phyloP scores from a whole-genome alignment of 2,888 invertebrate genomes.

The Heteromurus nitidus region DNA sequence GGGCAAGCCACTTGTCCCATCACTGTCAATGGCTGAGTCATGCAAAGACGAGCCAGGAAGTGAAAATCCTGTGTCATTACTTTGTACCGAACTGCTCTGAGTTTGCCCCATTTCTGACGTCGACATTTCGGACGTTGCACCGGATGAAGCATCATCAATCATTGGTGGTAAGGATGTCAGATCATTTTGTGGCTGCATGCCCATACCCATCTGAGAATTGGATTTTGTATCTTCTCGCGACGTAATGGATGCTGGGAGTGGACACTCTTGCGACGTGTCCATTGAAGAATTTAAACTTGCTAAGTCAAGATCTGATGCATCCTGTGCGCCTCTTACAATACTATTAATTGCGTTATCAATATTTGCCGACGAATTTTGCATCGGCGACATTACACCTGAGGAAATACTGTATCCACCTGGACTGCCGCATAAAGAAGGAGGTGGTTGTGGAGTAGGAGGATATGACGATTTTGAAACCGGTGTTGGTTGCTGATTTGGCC shows the following conservation, averaged over 20 bases:
- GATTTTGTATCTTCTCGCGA: conserved; percentile 60
- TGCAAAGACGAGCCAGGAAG: conserved; percentile 52
- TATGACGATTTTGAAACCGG: conserved; percentile 61
- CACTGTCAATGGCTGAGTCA: conserved; percentile 63
- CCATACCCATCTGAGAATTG: conserved; percentile 31
- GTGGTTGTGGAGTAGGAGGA: conserved; percentile 57
- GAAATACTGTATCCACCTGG: conserved; percentile 58
- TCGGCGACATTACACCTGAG: conserved; percentile 59
- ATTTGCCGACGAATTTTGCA: conserved; percentile 61
- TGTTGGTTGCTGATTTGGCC: conserved; percentile 64
- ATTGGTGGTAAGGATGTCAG: conserved; percentile 61
- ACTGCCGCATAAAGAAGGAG: conserved; percentile 46
- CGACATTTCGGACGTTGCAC: conserved; percentile 61
- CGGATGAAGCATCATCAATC: conserved; percentile 53
- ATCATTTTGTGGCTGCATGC: conserved; percentile 75
- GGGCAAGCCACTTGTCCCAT: conserved; percentile 68
- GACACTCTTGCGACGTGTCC: conserved; percentile 66
- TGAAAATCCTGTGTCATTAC: conserved; percentile 59
- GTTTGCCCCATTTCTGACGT: conserved; percentile 56
- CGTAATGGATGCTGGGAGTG: conserved; percentile 54
- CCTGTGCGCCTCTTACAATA: conserved; percentile 68
- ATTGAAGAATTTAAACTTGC: conserved; percentile 68
- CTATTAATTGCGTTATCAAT: conserved; percentile 70
- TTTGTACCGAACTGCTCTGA: conserved; percentile 58
- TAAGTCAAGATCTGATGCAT: conserved; percentile 69